A percentile compares a stretch with the other conserved stretches of the same genome.
These are phyloP conservation scores for Sebastes baramenuke DNA, from an alignment of 2,797 vertebrate species.

Conservation along the genomic window DNA sequence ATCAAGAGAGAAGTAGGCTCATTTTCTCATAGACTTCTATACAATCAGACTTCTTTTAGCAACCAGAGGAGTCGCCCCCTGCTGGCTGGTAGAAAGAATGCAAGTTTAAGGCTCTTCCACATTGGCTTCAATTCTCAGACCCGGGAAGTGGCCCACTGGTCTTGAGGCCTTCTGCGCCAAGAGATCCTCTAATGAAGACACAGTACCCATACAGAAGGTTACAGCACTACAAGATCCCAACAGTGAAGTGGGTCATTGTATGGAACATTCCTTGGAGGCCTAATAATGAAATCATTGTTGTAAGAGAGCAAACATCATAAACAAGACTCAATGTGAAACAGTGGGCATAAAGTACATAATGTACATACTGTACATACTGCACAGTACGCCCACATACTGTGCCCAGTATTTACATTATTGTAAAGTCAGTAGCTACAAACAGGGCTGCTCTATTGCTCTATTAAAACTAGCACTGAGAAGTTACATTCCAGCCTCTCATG, in stretches of 20 bases:
- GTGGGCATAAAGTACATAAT: neutral
- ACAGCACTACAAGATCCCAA: neutral
- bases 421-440: constrained; percentile 24
- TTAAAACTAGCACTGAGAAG: neutral
- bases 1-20: no score
- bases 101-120: no score
- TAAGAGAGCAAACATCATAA: neutral
- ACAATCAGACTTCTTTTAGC: no score
- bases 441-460: neutral
- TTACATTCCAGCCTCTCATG: neutral
- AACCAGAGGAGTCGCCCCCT: no score
- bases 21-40: no score
- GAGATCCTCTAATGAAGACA: neutral
- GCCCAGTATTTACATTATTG: neutral
- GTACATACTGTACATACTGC: neutral
- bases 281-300: constrained; percentile 43
- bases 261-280: constrained; percentile 24
- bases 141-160: no score
- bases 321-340: constrained; percentile 14
- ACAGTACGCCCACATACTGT: neutral
- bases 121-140: no score
- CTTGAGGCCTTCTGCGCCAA: no score
- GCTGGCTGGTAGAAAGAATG: no score
- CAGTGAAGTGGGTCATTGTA: constrained; percentile 5
- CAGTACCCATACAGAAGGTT: neutral